These are phyloP conservation scores for Echeneis naucrates DNA, from an alignment of 2,797 vertebrate genomes.

Conservation along the genomic window DNA sequence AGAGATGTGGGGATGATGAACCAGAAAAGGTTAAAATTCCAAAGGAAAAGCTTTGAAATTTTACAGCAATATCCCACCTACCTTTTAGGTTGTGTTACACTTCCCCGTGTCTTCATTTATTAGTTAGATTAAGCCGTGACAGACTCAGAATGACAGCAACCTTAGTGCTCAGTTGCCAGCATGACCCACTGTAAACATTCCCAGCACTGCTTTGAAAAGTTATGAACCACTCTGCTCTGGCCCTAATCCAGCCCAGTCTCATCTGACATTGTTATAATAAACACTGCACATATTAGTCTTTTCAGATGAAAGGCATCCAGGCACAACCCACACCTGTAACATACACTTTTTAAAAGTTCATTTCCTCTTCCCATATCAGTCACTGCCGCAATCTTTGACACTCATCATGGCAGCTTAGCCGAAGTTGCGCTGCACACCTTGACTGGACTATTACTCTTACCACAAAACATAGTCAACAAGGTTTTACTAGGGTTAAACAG, in stretches of 20 bases:
- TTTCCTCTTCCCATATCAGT: constrained; percentile 55
- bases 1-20: constrained; percentile 21
- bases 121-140: constrained; percentile 55
- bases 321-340: constrained; percentile 56
- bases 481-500: not conserved
- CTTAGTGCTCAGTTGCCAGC: constrained; percentile 56
- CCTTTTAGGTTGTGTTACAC: constrained; percentile 42
- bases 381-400: constrained; percentile 42
- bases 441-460: not conserved
- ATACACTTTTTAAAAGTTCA: constrained; percentile 55
- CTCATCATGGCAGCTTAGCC: constrained; percentile 9
- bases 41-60: constrained; percentile 40
- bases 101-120: constrained; percentile 57
- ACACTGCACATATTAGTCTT: constrained; percentile 69
- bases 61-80: constrained; percentile 27
- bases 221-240: constrained; percentile 58
- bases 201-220: constrained; percentile 57
- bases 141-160: constrained; percentile 61
- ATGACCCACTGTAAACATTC: constrained; percentile 73
- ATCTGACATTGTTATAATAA: constrained; percentile 73
- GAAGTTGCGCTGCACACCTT: constrained; percentile 8
- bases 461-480: not conserved
- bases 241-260: constrained; percentile 65
- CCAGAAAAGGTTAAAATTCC: constrained; percentile 5
- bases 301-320: constrained; percentile 68